These are phyloP conservation scores for Lydus trimaculatus DNA, from an alignment of 2,888 invertebrate genomes.

Conservation along the genomic window DNA sequence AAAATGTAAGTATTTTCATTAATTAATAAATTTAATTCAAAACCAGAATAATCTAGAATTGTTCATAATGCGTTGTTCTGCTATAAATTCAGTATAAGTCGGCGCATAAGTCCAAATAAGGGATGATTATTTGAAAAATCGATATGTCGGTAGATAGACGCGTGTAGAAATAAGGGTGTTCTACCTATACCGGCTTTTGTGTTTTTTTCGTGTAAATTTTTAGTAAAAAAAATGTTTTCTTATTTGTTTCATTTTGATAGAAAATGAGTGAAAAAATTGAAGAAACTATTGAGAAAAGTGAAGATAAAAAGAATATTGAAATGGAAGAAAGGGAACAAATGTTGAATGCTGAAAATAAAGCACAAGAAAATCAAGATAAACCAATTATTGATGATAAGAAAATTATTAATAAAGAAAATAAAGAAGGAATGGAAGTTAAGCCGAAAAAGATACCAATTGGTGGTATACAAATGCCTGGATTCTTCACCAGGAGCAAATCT, in stretches of 20 bases:
- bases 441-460: conserved; percentile 86
- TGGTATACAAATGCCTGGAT: conserved; percentile 88
- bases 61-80: background rate
- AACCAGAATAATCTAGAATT: background rate
- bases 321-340: conserved; percentile 70
- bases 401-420: conserved; percentile 65
- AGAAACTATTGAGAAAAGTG: conserved; percentile 61
- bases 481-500: conserved; percentile 80
- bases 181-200: background rate
- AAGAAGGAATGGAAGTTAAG: conserved; percentile 77
- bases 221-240: conserved; percentile 17
- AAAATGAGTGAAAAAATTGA: conserved; percentile 51
- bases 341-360: conserved; percentile 70
- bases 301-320: conserved; percentile 73
- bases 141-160: background rate
- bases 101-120: background rate
- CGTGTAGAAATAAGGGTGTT: background rate
- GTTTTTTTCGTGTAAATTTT: background rate
- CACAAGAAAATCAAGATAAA: conserved; percentile 57
- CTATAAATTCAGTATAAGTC: background rate
- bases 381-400: conserved; percentile 64
- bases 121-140: background rate
- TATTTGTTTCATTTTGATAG: conserved; percentile 19
- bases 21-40: background rate
- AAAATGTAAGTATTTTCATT: background rate